Conservation (phyloP, 2,113 vertebrate genomes). For the Laticauda colubrina region DNA sequence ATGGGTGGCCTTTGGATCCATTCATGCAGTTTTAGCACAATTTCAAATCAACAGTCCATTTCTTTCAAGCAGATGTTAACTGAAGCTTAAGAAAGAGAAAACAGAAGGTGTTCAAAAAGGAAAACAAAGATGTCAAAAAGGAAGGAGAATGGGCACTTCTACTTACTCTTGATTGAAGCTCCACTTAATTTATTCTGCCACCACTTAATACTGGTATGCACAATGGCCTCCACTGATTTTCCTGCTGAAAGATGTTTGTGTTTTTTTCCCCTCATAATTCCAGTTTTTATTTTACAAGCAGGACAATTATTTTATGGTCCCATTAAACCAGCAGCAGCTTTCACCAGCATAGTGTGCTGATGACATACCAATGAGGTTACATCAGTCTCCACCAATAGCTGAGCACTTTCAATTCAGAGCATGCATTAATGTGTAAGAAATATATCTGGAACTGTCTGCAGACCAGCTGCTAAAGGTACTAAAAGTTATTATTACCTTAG, state of each 20-base stretch:
- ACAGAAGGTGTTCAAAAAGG: neutral
- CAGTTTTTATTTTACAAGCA: neutral
- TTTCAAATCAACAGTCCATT: neutral
- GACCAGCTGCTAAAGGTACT: constrained; percentile 33
- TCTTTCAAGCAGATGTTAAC: neutral
- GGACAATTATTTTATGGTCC: neutral
- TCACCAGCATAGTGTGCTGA: neutral
- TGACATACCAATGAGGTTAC: neutral
- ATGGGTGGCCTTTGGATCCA: neutral
- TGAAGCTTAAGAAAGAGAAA: neutral
- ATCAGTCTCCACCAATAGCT: neutral
- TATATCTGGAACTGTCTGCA: neutral
- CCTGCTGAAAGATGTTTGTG: neutral
- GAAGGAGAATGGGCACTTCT: neutral
- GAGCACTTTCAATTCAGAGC: neutral
- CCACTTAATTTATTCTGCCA: neutral
- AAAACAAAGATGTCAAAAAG: neutral
- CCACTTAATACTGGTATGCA: neutral
- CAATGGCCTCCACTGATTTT: neutral
- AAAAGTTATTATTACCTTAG: constrained; percentile 25
- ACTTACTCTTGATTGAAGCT: neutral
- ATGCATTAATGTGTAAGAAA: constrained; percentile 12
- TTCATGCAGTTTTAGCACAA: neutral
- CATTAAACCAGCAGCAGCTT: neutral
- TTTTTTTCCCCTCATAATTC: neutral